Percentiles rank a stretch among this genome's conserved stretches.
Conservation (phyloP, 1,140 invertebrate genomes). For the Tetragnatha versicolor region DNA sequence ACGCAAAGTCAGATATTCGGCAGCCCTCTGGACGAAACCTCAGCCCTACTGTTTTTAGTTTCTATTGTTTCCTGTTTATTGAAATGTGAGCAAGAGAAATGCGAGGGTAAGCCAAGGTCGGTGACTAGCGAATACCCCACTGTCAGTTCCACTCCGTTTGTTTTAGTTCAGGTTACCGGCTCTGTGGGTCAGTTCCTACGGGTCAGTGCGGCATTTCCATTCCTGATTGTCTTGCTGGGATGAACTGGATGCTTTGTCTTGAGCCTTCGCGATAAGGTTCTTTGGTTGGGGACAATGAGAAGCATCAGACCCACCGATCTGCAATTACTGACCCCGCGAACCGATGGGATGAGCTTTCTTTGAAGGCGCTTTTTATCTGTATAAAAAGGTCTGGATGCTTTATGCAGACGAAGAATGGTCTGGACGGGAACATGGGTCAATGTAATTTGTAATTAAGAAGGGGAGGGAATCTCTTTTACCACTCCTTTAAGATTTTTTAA, state of each 20-base stretch:
- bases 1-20: slow-evolving; percentile 1
- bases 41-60: slow-evolving; percentile 19
- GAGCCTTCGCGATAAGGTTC: not conserved
- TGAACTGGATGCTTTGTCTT: slow-evolving; percentile 20
- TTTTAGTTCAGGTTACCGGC: slow-evolving; percentile 44
- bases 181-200: slow-evolving; percentile 47
- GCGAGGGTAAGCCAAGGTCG: slow-evolving; percentile 39
- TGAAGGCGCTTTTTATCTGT: no score
- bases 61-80: slow-evolving; percentile 34
- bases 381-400: no score
- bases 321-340: not conserved
- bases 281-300: not conserved
- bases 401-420: no score
- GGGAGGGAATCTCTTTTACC: no score
- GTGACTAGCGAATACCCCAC: slow-evolving; percentile 46
- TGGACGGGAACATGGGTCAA: no score
- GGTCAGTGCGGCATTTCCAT: slow-evolving; percentile 24
- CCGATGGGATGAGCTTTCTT: not conserved
- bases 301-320: not conserved
- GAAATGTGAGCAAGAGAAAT: slow-evolving; percentile 23
- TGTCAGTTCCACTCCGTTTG: slow-evolving; percentile 43
- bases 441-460: no score
- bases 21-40: slow-evolving; percentile 19
- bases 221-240: slow-evolving; percentile 24
- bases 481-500: no score